Evolutionary conservation across 2,797 vertebrate species (phyloP).

Genomic region (Vireo griseus): DNA sequence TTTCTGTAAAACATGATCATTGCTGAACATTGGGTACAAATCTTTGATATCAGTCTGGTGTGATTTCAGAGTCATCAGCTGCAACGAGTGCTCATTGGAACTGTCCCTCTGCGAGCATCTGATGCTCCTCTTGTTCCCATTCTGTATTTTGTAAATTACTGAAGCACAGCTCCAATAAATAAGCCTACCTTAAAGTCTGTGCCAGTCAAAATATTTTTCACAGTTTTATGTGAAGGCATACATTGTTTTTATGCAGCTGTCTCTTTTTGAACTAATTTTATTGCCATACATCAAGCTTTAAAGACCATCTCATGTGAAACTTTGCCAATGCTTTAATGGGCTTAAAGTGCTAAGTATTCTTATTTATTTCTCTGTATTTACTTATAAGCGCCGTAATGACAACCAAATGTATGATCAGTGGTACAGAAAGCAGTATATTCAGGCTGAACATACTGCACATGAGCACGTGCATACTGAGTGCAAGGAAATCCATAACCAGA

Average conservation of each 20-base stretch:
- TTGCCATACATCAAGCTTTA: conserved; percentile 62
- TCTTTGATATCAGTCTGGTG: conserved; percentile 12
- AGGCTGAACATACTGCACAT: neutral
- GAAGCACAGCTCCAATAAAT: conserved; percentile 72
- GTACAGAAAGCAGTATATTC: conserved; percentile 28
- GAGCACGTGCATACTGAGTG: neutral
- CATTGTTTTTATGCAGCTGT: conserved; percentile 49
- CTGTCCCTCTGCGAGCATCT: conserved; percentile 57
- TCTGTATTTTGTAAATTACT: conserved; percentile 73
- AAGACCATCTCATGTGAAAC: conserved; percentile 58
- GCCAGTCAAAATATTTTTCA: conserved; percentile 60
- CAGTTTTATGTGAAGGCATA: conserved; percentile 50
- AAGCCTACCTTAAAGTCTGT: conserved; percentile 57
- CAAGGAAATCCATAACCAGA: neutral
- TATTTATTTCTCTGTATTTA: conserved; percentile 66
- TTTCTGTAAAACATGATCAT: neutral
- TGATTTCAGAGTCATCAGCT: conserved; percentile 26
- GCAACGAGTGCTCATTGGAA: conserved; percentile 41
- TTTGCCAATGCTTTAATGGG: conserved; percentile 64
- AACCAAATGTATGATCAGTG: conserved; percentile 27
- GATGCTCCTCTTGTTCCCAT: conserved; percentile 72
- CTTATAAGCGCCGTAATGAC: conserved; percentile 28
- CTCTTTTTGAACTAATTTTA: conserved; percentile 68
- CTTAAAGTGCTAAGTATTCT: conserved; percentile 61
- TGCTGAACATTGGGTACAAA: neutral